A percentile compares a stretch with the other conserved stretches of the same genome.
Conservation (phyloP, 2,797 vertebrate genomes). For the Thaleichthys pacificus region DNA sequence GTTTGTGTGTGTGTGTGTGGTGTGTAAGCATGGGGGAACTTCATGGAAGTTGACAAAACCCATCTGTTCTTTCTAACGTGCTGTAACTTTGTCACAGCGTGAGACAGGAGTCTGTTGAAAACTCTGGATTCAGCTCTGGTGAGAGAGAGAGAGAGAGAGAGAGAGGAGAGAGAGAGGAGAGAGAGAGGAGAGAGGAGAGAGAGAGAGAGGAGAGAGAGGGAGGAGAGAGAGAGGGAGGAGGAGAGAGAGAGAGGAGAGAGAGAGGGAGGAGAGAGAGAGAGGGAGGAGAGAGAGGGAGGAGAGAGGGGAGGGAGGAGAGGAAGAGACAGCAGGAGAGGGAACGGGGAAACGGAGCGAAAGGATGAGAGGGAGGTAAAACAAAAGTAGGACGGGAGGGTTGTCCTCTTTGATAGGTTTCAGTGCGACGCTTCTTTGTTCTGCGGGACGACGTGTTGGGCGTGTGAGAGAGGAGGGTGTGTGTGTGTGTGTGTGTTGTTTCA, state of each 20-base stretch:
- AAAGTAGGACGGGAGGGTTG: slow-evolving; percentile 70
- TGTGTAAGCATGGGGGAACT: not conserved
- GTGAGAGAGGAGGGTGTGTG: slow-evolving; percentile 5
- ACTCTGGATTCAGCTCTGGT: slow-evolving; percentile 33
- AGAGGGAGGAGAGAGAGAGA: too few relatives aligned
- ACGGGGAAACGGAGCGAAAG: slow-evolving; percentile 41
- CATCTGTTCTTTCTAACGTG: slow-evolving; percentile 6
- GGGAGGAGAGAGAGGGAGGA: not conserved
- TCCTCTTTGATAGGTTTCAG: slow-evolving; percentile 62
- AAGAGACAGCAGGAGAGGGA: slow-evolving; percentile 36
- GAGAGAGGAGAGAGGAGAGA: not conserved
- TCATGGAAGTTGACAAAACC: not conserved
- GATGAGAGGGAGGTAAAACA: slow-evolving; percentile 55
- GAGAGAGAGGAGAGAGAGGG: not conserved
- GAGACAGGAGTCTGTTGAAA: slow-evolving; percentile 26
- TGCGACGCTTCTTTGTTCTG: slow-evolving; percentile 31
- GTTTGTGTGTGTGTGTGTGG: slow-evolving; percentile 4
- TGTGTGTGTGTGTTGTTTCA: slow-evolving; percentile 18
- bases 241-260: slow-evolving; percentile 31
- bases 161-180: slow-evolving; percentile 30
- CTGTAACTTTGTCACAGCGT: slow-evolving; percentile 10
- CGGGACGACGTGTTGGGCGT: slow-evolving; percentile 4
- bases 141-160: not conserved
- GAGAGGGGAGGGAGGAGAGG: slow-evolving; percentile 21
- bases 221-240: slow-evolving; percentile 31